Conservation (phyloP, 2,888 invertebrate species). For the Limenitis camilla region DNA sequence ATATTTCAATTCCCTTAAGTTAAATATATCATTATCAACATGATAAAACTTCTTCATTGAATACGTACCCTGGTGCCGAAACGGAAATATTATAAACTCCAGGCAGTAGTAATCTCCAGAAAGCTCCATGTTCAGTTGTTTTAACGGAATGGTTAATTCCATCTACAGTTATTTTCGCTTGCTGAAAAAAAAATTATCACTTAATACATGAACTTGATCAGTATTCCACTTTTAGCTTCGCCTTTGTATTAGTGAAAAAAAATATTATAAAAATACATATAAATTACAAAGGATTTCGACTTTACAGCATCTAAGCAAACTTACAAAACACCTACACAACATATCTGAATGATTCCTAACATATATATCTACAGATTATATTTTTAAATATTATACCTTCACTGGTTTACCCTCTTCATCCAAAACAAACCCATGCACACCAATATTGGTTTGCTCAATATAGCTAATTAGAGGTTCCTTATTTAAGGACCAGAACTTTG, state of each 20-base stretch:
- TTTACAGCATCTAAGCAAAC: too few species aligned
- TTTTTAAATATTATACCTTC: conserved; percentile 39
- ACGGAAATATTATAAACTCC: conserved; percentile 87
- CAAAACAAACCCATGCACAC: conserved; percentile 75
- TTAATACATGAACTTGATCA: too few species aligned
- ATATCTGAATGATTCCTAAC: not conserved
- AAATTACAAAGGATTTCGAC: too few species aligned
- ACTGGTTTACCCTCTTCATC: conserved; percentile 78
- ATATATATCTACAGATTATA: not conserved
- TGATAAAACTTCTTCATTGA: too few species aligned
- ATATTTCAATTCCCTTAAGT: too few species aligned
- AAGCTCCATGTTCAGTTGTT: conserved; percentile 89
- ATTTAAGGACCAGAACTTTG: conserved; percentile 88
- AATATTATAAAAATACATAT: too few species aligned
- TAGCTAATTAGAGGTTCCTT: conserved; percentile 88
- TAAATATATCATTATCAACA: too few species aligned
- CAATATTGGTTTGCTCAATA: conserved; percentile 87
- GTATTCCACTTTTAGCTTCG: too few species aligned
- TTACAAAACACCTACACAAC: too few species aligned
- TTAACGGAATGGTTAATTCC: conserved; percentile 87
- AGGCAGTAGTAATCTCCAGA: conserved; percentile 93
- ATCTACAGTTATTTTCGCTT: conserved; percentile 83
- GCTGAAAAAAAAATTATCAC: conserved; percentile 41
- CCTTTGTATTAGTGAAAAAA: too few species aligned
- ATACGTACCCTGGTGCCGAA: conserved; percentile 80